Base-by-base conservation (phyloP, 64 coral and sea anemone genomes). In the Cladopsammia gracilis region DNA sequence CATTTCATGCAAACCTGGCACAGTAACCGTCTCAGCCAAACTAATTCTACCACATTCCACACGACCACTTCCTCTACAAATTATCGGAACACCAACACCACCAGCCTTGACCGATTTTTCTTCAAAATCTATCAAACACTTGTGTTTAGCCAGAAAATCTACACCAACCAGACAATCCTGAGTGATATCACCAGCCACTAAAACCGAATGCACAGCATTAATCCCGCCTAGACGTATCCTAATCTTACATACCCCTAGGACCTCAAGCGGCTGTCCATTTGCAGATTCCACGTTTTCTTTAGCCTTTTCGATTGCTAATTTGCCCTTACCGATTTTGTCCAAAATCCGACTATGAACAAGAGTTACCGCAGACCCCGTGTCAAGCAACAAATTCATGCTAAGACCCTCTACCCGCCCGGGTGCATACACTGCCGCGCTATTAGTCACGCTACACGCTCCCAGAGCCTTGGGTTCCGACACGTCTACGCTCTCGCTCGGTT, bases 141-240 rank as follows among this genome's bases (percentile, higher is more conserved):
- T 76, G 26, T 59, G 70, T 34, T 76, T 62, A 43, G 49, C 67
- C 12, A 92, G 46, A 64, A 92, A 92, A 57, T 92, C 68, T 7
- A 92, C 79, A 62, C 68, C 79, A 15, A 92, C 42, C 24, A 86
- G 76, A 53, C 90, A 92, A 75, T 92, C 80, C 64, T 91, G 89
- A 0, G 76, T 83, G 82, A 10, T 25, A 34, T 83, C 77, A 70
- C 16, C 62, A 51, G 74, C 48, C 9, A 64, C 77, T 51, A 79
- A 59, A 53, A 82, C 78, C 9, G 19, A 23, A 43, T 91, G 62
- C 4, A 58, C 22, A 64, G 14, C 89, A 61, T 89, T n/a, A 5
- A 72, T 75, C 56, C 54, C 88, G 72, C 10, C 66, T 69, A 74
- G 16, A 53, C 53, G 46, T 60, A 83, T 47, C 22, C 47, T 34